These are phyloP conservation scores for Drosophila pseudoananassae DNA, from an alignment of 1,140 invertebrate species.

Conservation along the genomic window DNA sequence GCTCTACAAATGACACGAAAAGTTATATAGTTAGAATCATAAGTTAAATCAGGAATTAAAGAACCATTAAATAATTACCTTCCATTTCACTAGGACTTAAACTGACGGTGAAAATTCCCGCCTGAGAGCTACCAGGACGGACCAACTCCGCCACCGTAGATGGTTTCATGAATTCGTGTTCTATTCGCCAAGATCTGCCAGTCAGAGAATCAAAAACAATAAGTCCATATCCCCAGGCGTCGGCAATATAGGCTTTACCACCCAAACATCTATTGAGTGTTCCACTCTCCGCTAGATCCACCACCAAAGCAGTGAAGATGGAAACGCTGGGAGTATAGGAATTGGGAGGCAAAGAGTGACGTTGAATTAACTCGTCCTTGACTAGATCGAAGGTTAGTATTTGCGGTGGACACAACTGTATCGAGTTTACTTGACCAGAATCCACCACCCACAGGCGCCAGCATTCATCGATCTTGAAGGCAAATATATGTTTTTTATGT, in stretches of 20 bases:
- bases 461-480: constrained; percentile 87
- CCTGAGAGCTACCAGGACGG: constrained; percentile 87
- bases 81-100: constrained; percentile 85
- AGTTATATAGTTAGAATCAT: no score
- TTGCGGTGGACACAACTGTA: constrained; percentile 87
- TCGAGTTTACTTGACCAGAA: constrained; percentile 85
- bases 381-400: constrained; percentile 87
- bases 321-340: constrained; percentile 84
- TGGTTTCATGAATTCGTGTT: constrained; percentile 89
- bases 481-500: background rate
- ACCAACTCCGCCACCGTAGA: constrained; percentile 85
- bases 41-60: no score
- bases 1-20: constrained; percentile 59
- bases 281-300: constrained; percentile 86
- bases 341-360: constrained; percentile 85
- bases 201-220: constrained; percentile 88
- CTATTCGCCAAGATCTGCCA: constrained; percentile 88
- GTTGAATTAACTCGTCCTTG: constrained; percentile 85
- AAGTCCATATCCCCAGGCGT: constrained; percentile 89
- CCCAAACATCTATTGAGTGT: constrained; percentile 85
- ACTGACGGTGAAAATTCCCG: constrained; percentile 89
- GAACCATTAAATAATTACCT: constrained; percentile 18
- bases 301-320: constrained; percentile 85
- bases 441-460: constrained; percentile 89
- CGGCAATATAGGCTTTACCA: constrained; percentile 90